Conservation (phyloP, 1,140 invertebrate genomes). For the Pseudomyrmex sp. region DNA sequence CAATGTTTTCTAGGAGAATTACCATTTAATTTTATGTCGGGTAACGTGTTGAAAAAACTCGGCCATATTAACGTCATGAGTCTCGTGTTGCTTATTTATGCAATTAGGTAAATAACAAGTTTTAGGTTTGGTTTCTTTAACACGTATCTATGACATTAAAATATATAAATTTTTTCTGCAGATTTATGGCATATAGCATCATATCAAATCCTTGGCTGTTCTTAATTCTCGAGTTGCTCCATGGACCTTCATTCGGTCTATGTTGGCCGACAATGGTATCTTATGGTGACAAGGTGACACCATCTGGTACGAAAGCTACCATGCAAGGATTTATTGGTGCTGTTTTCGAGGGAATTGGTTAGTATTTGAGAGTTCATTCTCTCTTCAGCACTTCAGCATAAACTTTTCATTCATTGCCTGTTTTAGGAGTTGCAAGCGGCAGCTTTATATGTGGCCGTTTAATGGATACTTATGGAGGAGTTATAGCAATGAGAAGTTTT, state of each 20-base stretch:
- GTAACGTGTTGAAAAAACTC: slow-evolving; percentile 91
- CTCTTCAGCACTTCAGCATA: slow-evolving; percentile 9
- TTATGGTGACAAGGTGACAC: slow-evolving; percentile 94
- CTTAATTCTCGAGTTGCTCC: slow-evolving; percentile 93
- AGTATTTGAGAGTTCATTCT: slow-evolving; percentile 41
- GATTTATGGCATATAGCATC: slow-evolving; percentile 94
- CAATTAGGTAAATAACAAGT: slow-evolving; percentile 77
- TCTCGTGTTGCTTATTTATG: slow-evolving; percentile 89
- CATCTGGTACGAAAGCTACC: slow-evolving; percentile 94
- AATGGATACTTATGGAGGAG: slow-evolving; percentile 87
- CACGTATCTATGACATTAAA: not conserved
- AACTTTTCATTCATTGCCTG: slow-evolving; percentile 42
- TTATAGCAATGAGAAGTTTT: slow-evolving; percentile 89
- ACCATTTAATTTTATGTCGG: slow-evolving; percentile 95
- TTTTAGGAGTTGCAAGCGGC: slow-evolving; percentile 89
- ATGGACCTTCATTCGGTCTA: slow-evolving; percentile 95
- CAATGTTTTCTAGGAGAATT: slow-evolving; percentile 95
- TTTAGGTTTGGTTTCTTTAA: slow-evolving; percentile 22
- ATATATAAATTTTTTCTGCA: slow-evolving; percentile 75
- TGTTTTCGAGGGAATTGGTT: slow-evolving; percentile 93
- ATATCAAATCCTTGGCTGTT: slow-evolving; percentile 93
- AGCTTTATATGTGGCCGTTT: slow-evolving; percentile 91
- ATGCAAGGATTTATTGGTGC: slow-evolving; percentile 94
- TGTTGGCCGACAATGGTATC: slow-evolving; percentile 96
- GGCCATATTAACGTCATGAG: slow-evolving; percentile 94